Percentiles rank a stretch among this genome's conserved stretches.
These are phyloP conservation scores for Lytechinus variegatus DNA, from an alignment of 35 echinoderm and acorn worm species.

Conservation along the genomic window DNA sequence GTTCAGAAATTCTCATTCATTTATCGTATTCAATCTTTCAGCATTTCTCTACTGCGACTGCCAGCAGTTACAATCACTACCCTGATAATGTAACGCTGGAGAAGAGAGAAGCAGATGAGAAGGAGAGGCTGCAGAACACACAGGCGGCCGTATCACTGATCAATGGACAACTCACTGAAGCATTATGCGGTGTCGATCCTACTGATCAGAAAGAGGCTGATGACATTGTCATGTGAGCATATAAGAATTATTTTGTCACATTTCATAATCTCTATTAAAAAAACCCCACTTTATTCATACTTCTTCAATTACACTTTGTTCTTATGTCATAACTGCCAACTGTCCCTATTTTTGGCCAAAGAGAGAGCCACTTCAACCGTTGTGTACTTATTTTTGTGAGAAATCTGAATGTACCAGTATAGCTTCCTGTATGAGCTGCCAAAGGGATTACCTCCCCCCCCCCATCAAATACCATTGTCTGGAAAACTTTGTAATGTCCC, in stretches of 20 bases:
- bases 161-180: slow-evolving; percentile 64
- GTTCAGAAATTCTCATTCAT: neutral
- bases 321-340: too few species aligned
- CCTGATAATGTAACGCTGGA: slow-evolving; percentile 77
- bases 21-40: slow-evolving; percentile 22
- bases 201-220: slow-evolving; percentile 76
- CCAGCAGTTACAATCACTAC: slow-evolving; percentile 64
- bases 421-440: too few species aligned
- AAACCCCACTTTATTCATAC: too few species aligned
- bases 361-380: too few species aligned
- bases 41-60: slow-evolving; percentile 70
- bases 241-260: neutral
- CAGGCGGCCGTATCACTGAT: slow-evolving; percentile 71
- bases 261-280: too few species aligned
- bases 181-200: slow-evolving; percentile 63
- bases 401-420: too few species aligned
- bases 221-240: slow-evolving; percentile 68
- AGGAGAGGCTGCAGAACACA: slow-evolving; percentile 73
- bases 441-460: too few species aligned
- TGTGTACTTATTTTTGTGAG: too few species aligned
- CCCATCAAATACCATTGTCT: too few species aligned
- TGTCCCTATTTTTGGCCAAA: too few species aligned
- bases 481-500: too few species aligned
- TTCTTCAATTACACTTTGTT: too few species aligned
- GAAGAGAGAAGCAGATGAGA: slow-evolving; percentile 85